These are phyloP conservation scores for Marronus borbonicus DNA, from an alignment of 2,888 invertebrate genomes.

Conservation along the genomic window DNA sequence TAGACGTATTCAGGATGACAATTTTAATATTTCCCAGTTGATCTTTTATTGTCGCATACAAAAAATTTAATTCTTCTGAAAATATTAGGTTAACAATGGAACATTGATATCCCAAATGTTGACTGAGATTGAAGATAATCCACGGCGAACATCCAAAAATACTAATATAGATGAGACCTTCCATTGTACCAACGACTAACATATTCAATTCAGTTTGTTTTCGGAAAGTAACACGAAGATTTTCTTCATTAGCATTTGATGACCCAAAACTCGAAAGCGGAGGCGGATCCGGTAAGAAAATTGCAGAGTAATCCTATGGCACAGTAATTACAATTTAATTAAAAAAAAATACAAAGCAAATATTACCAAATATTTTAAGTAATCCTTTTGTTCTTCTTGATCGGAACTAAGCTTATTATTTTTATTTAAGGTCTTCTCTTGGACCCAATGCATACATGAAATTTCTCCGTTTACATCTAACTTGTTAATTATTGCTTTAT, in stretches of 20 bases:
- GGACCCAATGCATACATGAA: constrained; percentile 82
- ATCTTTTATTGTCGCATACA: constrained; percentile 78
- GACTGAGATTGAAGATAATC: constrained; percentile 78
- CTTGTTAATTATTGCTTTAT: constrained; percentile 83
- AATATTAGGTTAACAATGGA: constrained; percentile 78
- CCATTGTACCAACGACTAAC: constrained; percentile 84
- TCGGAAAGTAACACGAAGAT: constrained; percentile 67
- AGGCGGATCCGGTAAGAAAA: constrained; percentile 71
- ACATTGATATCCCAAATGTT: constrained; percentile 73
- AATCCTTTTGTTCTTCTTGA: constrained; percentile 61
- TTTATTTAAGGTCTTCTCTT: constrained; percentile 63
- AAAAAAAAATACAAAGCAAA: not conserved
- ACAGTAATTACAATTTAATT: not conserved
- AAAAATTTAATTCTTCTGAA: constrained; percentile 80
- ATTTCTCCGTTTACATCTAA: constrained; percentile 77
- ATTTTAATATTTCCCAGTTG: constrained; percentile 71
- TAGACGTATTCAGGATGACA: constrained; percentile 74
- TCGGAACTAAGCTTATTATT: constrained; percentile 53
- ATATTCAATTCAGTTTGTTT: constrained; percentile 80
- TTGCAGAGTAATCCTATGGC: constrained; percentile 66
- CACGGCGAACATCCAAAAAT: constrained; percentile 90
- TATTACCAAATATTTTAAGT: constrained; percentile 64
- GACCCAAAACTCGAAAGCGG: constrained; percentile 69
- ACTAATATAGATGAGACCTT: constrained; percentile 82
- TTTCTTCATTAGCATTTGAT: constrained; percentile 38